phyloP scores from a whole-genome alignment of 2,113 vertebrate species.

The Grallaria varia region DNA sequence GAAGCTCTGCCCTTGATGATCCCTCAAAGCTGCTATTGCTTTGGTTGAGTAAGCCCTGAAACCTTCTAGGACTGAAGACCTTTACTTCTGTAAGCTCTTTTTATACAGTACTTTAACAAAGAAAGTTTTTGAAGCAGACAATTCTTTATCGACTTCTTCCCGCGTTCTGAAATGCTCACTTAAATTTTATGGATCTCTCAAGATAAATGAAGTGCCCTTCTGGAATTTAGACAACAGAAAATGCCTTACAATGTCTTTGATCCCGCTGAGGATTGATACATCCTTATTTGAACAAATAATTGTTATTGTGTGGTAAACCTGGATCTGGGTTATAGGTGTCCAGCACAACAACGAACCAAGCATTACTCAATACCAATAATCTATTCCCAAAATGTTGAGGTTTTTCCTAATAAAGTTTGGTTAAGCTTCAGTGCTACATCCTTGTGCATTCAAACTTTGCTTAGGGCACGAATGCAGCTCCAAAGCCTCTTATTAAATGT shows the following conservation, averaged over 20 bases:
- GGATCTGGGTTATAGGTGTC: neutral
- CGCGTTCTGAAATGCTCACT: neutral
- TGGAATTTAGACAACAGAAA: neutral
- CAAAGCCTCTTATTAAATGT: neutral
- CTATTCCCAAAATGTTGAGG: neutral
- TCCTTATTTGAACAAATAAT: neutral
- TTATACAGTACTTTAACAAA: neutral
- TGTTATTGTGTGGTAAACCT: neutral
- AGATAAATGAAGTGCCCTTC: neutral
- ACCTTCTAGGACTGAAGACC: conserved; percentile 2
- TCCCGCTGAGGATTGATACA: neutral
- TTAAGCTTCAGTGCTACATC: neutral
- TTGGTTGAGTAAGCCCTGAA: conserved; percentile 10
- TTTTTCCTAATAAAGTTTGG: neutral
- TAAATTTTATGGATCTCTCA: neutral
- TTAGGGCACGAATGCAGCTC: neutral
- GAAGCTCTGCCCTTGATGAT: conserved; percentile 9
- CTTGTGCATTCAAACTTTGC: neutral
- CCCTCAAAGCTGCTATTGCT: neutral
- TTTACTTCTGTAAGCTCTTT: conserved; percentile 2
- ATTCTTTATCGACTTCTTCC: neutral
- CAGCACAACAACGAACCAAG: neutral
- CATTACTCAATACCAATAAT: neutral
- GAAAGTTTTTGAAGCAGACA: conserved; percentile 11
- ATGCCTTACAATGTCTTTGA: neutral